A percentile compares a stretch with the other conserved stretches of the same genome.
Evolutionary conservation across 2,888 invertebrate species (phyloP).

Genomic region (Salpingus planirostris): DNA sequence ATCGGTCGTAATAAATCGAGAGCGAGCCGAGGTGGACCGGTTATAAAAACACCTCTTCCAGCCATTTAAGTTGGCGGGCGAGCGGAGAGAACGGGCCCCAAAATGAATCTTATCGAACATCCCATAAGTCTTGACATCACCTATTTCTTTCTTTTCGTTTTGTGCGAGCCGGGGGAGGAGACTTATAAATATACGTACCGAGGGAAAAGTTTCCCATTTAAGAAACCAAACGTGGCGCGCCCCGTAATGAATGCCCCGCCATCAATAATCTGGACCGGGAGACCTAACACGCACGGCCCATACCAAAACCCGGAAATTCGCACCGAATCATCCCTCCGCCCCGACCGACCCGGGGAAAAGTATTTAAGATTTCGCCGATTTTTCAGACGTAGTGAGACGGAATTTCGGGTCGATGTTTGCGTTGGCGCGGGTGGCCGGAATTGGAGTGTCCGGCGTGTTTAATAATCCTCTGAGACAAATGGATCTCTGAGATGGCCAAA

Average conservation of each 20-base stretch:
- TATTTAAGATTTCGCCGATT: too few species aligned
- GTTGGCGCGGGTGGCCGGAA: too few species aligned
- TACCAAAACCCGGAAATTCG: too few species aligned
- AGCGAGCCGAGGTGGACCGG: constrained; percentile 33
- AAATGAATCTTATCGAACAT: constrained; percentile 47
- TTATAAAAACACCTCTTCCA: constrained; percentile 39
- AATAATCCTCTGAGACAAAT: constrained; percentile 17
- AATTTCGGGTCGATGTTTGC: constrained; percentile 1
- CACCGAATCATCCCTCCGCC: too few species aligned
- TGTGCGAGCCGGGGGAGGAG: constrained; percentile 39
- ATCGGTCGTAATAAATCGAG: constrained; percentile 31
- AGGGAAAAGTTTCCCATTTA: constrained; percentile 44
- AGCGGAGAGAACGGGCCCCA: constrained; percentile 28
- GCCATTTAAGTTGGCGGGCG: constrained; percentile 36
- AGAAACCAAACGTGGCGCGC: constrained; percentile 37
- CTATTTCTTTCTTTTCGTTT: constrained; percentile 42
- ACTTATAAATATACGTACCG: constrained; percentile 41
- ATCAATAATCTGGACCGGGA: constrained; percentile 32
- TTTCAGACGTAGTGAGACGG: background rate
- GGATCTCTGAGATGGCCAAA: constrained; percentile 17
- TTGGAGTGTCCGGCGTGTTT: constrained; percentile 7
- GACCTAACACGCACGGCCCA: too few species aligned
- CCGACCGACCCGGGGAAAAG: too few species aligned
- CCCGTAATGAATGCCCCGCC: constrained; percentile 32
- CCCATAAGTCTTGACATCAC: constrained; percentile 47